Percentiles rank a stretch among this genome's conserved stretches.
phyloP scores from a whole-genome alignment of 2,113 vertebrate species.

The Hippocampus zosterae region DNA sequence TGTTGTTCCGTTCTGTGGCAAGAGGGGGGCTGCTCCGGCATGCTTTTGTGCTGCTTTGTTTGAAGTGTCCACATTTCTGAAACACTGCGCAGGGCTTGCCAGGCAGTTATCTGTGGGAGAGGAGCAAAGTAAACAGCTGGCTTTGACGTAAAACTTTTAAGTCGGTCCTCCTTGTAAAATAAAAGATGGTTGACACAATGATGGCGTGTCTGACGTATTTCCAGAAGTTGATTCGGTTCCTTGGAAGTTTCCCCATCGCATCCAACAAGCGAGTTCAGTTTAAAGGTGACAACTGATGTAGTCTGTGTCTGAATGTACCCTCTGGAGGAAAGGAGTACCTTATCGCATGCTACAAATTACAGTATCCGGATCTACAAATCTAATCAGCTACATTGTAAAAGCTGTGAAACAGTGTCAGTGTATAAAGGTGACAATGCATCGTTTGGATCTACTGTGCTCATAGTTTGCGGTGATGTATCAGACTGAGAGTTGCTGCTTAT shows the following conservation, averaged over 20 bases:
- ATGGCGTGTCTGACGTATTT: not conserved
- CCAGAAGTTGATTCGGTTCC: not conserved
- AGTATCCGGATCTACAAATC: not conserved
- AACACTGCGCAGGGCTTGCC: constrained; percentile 7
- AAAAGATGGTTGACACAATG: constrained; percentile 1
- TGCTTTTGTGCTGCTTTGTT: constrained; percentile 29
- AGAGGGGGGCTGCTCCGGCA: not conserved
- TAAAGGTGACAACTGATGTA: no score
- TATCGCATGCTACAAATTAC: not conserved
- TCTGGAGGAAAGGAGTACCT: not conserved
- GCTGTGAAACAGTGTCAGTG: not conserved
- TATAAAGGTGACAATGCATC: not conserved
- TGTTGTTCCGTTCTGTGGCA: constrained; percentile 13
- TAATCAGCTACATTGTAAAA: not conserved
- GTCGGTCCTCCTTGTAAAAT: constrained; percentile 8
- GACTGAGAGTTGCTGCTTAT: not conserved
- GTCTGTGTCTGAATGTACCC: constrained; percentile 1
- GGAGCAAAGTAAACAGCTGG: constrained; percentile 25
- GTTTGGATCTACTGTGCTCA: not conserved
- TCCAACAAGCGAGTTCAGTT: no score
- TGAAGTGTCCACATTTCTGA: constrained; percentile 27
- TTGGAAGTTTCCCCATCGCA: not conserved
- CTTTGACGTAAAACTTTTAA: constrained; percentile 25
- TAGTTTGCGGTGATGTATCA: not conserved
- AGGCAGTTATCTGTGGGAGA: constrained; percentile 6